Conservation (phyloP, 2,797 vertebrate species). For the Pristis pectinata region DNA sequence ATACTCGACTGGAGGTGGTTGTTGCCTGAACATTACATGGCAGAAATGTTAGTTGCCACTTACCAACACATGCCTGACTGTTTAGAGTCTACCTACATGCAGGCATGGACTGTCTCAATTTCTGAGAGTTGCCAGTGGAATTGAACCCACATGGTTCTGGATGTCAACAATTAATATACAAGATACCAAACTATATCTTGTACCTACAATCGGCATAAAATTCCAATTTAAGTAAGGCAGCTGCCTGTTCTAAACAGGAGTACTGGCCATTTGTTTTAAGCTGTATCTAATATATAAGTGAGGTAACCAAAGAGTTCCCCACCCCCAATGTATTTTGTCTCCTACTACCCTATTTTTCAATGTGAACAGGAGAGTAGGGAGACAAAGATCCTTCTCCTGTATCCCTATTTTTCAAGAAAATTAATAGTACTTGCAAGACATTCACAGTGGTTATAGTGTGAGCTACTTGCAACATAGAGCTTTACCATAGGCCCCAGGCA, state of each 20-base stretch:
- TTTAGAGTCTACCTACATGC: no score
- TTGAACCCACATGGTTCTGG: no score
- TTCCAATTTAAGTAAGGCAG: not conserved
- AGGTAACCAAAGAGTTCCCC: not conserved
- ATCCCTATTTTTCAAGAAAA: not conserved
- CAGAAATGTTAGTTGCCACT: no score
- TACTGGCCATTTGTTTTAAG: not conserved
- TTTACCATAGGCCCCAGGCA: not conserved
- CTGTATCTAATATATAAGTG: not conserved
- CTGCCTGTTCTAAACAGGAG: not conserved
- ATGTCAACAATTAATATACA: no score
- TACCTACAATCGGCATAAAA: not conserved
- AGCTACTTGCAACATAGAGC: not conserved
- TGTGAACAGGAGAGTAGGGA: not conserved
- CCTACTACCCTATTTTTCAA: not conserved
- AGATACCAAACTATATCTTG: not conserved
- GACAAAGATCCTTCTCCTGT: not conserved
- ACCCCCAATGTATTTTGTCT: no score
- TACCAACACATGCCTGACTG: no score
- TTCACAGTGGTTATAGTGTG: not conserved
- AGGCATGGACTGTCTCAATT: no score
- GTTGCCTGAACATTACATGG: no score
- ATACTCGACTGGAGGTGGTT: no score
- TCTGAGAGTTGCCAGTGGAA: no score
- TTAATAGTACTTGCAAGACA: not conserved